Conservation (phyloP, 2,888 invertebrate species). For the Drosophila barbarae region DNA sequence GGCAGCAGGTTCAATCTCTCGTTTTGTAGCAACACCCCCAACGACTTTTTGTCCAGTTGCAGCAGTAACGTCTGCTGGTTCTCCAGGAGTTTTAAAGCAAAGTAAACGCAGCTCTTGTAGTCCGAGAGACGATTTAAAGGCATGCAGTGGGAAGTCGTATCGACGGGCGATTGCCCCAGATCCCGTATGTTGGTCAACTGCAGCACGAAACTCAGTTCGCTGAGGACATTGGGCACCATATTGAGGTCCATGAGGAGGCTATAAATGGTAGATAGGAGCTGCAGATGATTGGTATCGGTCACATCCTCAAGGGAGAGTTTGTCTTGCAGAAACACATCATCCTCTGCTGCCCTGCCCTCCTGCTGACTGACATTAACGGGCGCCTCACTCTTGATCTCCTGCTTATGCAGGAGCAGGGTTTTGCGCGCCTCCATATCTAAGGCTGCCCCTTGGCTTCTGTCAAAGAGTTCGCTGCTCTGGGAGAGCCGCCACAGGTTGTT, state of each 20-base stretch:
- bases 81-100: constrained; percentile 85
- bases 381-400: constrained; percentile 68
- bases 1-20: constrained; percentile 83
- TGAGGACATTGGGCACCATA: constrained; percentile 77
- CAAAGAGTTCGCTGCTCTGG: constrained; percentile 71
- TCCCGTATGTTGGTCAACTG: constrained; percentile 73
- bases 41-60: constrained; percentile 80
- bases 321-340: constrained; percentile 3
- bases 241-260: constrained; percentile 77
- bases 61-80: constrained; percentile 82
- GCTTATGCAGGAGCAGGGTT: constrained; percentile 66
- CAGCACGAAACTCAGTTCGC: constrained; percentile 76
- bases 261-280: constrained; percentile 74
- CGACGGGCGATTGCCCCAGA: constrained; percentile 1
- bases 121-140: constrained; percentile 20
- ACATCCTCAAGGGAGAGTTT: constrained; percentile 63
- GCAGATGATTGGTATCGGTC: constrained; percentile 51
- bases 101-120: constrained; percentile 85
- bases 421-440: constrained; percentile 74
- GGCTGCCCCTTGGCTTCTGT: constrained; percentile 67
- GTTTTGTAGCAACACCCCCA: constrained; percentile 86
- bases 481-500: constrained; percentile 77
- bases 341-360: constrained; percentile 25
- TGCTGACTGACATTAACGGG: constrained; percentile 32
- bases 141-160: not conserved